Conservation (phyloP, 2,888 invertebrate genomes). For the Chrysolina americana region DNA sequence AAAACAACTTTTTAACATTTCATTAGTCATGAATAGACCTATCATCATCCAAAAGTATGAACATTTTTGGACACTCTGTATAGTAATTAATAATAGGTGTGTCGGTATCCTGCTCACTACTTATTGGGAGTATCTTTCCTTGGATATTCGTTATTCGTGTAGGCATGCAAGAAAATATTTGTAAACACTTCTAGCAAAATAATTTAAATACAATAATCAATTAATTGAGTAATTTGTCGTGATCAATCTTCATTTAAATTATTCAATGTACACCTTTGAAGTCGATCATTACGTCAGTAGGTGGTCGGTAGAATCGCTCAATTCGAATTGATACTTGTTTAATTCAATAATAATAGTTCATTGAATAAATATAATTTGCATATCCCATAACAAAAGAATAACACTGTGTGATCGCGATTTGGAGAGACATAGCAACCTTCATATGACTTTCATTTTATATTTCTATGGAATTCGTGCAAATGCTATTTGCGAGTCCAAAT, state of each 20-base stretch:
- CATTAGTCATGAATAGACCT: too few species aligned
- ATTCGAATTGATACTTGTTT: constrained; percentile 11
- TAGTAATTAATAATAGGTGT: background rate
- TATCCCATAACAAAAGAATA: background rate
- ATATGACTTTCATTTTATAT: too few species aligned
- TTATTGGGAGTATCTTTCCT: background rate
- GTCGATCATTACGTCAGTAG: constrained; percentile 21
- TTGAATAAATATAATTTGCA: background rate
- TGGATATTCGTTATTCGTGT: constrained; percentile 9
- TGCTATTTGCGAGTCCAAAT: too few species aligned
- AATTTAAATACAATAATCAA: constrained; percentile 21
- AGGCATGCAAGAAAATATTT: background rate
- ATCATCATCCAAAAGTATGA: background rate
- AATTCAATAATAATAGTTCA: constrained; percentile 21
- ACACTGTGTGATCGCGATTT: background rate
- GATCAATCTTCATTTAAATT: constrained; percentile 27
- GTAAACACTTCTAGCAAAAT: constrained; percentile 13
- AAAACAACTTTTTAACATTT: too few species aligned
- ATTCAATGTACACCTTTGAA: constrained; percentile 17
- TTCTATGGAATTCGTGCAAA: too few species aligned
- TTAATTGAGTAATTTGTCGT: constrained; percentile 13
- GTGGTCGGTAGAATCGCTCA: constrained; percentile 24
- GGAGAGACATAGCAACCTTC: background rate
- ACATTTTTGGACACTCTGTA: too few species aligned
- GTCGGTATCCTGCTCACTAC: constrained; percentile 3